Conservation (phyloP, 2,797 vertebrate genomes). For the Pangasius mekongensis region DNA sequence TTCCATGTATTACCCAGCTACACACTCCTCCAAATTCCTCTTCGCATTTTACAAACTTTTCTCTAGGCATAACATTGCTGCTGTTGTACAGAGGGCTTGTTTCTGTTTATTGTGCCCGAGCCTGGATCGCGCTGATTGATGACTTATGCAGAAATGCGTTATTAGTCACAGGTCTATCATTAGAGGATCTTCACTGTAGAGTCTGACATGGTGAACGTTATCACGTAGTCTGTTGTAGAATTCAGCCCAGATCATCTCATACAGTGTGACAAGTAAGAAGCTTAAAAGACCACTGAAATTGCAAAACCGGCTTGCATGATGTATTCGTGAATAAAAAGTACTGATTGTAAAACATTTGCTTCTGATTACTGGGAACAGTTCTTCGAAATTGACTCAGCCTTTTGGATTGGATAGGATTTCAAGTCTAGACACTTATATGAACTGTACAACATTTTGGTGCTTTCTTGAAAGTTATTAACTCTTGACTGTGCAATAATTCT, state of each 20-base stretch:
- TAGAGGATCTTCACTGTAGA: background rate
- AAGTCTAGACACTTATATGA: background rate
- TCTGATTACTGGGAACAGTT: no score
- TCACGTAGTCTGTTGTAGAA: no score
- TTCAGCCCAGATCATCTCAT: background rate
- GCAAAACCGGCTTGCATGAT: no score
- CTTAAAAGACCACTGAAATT: background rate
- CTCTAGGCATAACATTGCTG: no score
- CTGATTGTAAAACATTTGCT: background rate
- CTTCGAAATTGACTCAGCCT: no score
- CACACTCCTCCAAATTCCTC: no score
- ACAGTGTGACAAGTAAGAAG: background rate
- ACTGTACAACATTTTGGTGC: background rate
- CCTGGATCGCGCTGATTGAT: background rate
- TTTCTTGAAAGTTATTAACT: background rate
- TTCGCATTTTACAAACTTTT: no score
- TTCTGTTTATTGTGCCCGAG: background rate
- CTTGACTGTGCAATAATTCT: background rate
- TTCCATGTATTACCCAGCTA: no score
- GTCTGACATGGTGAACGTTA: background rate
- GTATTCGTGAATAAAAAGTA: background rate
- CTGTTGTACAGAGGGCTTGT: no score
- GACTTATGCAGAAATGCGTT: background rate
- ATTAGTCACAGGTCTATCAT: background rate
- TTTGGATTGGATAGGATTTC: no score